Evolutionary conservation across 2,797 vertebrate genomes (phyloP), one percentile per base, ranked within the genome.

Genomic region (Poecilia picta): DNA sequence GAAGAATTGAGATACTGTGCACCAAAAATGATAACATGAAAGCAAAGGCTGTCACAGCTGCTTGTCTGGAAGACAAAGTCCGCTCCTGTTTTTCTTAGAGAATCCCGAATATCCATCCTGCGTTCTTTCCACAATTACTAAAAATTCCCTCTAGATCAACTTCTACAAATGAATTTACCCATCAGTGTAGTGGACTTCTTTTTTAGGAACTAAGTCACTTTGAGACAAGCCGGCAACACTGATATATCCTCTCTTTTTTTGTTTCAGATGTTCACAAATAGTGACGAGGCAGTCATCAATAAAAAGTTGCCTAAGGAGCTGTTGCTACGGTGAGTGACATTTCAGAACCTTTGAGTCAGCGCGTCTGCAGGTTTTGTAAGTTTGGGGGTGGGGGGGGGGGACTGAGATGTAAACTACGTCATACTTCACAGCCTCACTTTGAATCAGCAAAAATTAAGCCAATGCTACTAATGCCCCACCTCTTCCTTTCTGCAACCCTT

Each of bases 221-320:
- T 80, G 10, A 81, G 59, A 72, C 43, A 15, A 15, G n/a, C 55
- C 45, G 68, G 78, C 72, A 5, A 41, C 55, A 66, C 77, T 92
- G 75, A 92, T 72, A 2, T 73, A 85, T 77, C 73, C 79, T 75
- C 87, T 41, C 8, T 41, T 36, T 47, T 36, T 71, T 74, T n/a
- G 36, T 92, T 92, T 81, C 95, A 99, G 98, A 99, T 99, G 98
- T 99, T 99, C 97, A 98, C 98, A 92, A 99, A 98, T 95, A 98
- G 96, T 0, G 98, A 99, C 31, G 98, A 99, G 94, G 98, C 98
- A 39, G 96, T 96, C 76, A 99, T 99, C 95, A 99, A 99, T 95
- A 99, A 98, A 92, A 99, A 99, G 92, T 95, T 99, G 88, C 98
- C 98, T 3, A 99, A 99, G 94, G 98, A 99, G 93, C 97, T 99